Evolutionary conservation across 1,140 invertebrate genomes (phyloP).

Genomic region (Dendrolimus punctatus): DNA sequence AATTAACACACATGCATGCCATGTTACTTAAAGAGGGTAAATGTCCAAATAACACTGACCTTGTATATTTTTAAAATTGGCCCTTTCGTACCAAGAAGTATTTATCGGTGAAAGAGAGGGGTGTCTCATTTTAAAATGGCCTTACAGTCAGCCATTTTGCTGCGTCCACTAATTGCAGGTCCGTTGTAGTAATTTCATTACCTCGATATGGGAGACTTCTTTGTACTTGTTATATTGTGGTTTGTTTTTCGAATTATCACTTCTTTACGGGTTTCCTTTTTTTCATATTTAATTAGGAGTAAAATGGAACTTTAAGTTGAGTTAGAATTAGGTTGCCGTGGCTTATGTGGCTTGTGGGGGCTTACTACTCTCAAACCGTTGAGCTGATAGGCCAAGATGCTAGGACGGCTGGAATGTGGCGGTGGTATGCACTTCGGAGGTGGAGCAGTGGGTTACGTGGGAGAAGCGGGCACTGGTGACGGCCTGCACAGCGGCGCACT

Average conservation of each 20-base stretch:
- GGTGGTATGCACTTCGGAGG: too few relatives aligned
- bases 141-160: slow-evolving; percentile 58
- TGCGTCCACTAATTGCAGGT: slow-evolving; percentile 56
- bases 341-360: too few relatives aligned
- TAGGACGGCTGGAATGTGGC: too few relatives aligned
- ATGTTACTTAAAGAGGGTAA: slow-evolving; percentile 40
- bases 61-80: slow-evolving; percentile 9
- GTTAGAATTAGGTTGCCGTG: too few relatives aligned
- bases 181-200: slow-evolving; percentile 52
- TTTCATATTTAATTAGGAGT: slow-evolving; percentile 12
- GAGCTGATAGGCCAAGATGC: too few relatives aligned
- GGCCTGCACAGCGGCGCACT: too few relatives aligned
- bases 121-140: slow-evolving; percentile 20
- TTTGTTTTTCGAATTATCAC: slow-evolving; percentile 70
- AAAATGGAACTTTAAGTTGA: too few relatives aligned
- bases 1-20: slow-evolving; percentile 63
- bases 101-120: neutral
- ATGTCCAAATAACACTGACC: slow-evolving; percentile 24
- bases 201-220: slow-evolving; percentile 42
- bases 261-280: slow-evolving; percentile 49
- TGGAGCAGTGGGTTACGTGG: too few relatives aligned
- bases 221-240: slow-evolving; percentile 55
- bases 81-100: slow-evolving; percentile 8
- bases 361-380: too few relatives aligned
- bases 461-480: too few relatives aligned